Evolutionary conservation across 1,140 invertebrate genomes (phyloP).

Genomic region (Heliconius congener): DNA sequence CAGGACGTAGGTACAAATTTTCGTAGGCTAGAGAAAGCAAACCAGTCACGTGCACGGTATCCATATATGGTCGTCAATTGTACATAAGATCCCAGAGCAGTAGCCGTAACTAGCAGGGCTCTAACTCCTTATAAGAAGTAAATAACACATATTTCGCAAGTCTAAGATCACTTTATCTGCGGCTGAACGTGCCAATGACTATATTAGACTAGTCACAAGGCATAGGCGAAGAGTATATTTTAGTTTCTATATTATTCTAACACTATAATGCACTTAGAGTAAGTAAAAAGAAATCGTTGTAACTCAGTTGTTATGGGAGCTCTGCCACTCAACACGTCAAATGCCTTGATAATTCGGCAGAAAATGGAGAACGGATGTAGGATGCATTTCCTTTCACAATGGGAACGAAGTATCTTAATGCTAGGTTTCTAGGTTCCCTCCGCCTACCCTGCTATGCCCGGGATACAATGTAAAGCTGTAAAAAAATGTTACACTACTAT

Average conservation of each 20-base stretch:
- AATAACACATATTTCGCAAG: constrained; percentile 14
- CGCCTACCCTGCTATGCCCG: no score
- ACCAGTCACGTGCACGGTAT: not conserved
- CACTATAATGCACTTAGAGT: no score
- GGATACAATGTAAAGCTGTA: no score
- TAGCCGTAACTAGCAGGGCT: constrained; percentile 5
- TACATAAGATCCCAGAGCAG: constrained; percentile 12
- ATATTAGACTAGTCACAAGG: not conserved
- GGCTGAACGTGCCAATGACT: not conserved
- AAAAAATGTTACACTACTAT: no score
- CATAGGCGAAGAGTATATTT: not conserved
- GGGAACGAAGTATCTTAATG: no score
- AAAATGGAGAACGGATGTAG: no score
- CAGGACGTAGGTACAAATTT: not conserved
- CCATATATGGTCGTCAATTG: not conserved
- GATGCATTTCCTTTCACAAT: no score
- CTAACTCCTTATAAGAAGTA: constrained; percentile 5
- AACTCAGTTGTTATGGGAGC: no score
- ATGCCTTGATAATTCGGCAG: no score
- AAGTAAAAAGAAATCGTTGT: no score
- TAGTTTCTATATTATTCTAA: not conserved
- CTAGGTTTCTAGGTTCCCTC: no score
- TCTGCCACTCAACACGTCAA: no score
- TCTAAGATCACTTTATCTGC: constrained; percentile 6
- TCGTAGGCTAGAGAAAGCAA: not conserved